Evolutionary conservation across 35 echinoderm and acorn worm genomes (phyloP).

Genomic region (Chiridota heheva): DNA sequence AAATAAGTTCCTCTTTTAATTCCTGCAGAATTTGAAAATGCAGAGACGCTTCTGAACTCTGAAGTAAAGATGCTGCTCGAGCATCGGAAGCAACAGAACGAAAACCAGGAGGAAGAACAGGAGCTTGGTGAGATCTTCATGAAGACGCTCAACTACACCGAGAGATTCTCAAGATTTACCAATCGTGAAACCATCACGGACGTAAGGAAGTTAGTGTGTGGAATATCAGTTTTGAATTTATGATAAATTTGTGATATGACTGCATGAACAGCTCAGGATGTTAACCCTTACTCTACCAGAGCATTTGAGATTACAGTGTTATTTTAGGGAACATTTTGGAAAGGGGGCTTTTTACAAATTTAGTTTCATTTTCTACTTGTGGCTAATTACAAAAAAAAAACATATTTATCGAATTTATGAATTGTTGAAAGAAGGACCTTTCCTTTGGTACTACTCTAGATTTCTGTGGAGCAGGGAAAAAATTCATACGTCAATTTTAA

Average conservation of each 20-base stretch:
- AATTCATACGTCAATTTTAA: too few relatives aligned
- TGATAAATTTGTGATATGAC: background rate
- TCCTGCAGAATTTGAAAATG: conserved; percentile 94
- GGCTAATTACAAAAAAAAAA: too few relatives aligned
- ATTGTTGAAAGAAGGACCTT: too few relatives aligned
- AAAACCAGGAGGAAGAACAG: conserved; percentile 96
- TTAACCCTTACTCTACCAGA: too few relatives aligned
- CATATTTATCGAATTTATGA: too few relatives aligned
- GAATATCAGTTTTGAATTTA: background rate
- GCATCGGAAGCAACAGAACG: conserved; percentile 97
- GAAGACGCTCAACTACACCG: conserved; percentile 97
- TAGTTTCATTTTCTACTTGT: background rate
- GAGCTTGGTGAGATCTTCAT: conserved; percentile 97
- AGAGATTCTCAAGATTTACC: conserved; percentile 92
- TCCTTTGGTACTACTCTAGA: background rate
- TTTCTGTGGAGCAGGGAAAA: too few relatives aligned
- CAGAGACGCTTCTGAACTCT: conserved; percentile 90
- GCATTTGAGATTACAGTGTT: too few relatives aligned
- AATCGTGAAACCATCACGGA: conserved; percentile 96
- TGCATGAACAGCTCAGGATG: background rate
- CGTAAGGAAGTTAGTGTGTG: conserved; percentile 73
- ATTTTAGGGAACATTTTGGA: too few relatives aligned
- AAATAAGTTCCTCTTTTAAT: background rate
- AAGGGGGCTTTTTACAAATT: too few relatives aligned
- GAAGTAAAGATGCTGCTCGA: conserved; percentile 93